Evolutionary conservation across 2,888 invertebrate species (phyloP).

Genomic region (Coronaproctus castanopsis): DNA sequence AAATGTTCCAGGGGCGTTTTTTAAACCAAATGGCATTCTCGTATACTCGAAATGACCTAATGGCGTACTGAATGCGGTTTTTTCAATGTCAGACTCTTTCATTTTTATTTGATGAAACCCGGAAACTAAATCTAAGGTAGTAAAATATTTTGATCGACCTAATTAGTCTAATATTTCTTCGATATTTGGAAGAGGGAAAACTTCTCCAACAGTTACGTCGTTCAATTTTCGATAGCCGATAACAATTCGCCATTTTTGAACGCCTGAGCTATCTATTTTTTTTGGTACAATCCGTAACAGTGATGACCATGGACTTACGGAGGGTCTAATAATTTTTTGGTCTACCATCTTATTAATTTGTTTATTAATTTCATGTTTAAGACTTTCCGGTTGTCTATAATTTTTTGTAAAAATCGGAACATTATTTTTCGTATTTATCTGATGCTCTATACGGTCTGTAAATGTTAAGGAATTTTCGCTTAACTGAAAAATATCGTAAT

Average conservation of each 20-base stretch:
- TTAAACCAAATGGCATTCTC: slow-evolving; percentile 23
- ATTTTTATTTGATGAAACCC: slow-evolving; percentile 21
- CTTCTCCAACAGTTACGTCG: neutral
- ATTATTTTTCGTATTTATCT: too few relatives aligned
- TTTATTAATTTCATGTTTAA: too few relatives aligned
- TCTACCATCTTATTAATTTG: neutral
- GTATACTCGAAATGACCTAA: slow-evolving; percentile 19
- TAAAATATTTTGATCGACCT: slow-evolving; percentile 19
- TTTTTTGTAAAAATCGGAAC: too few relatives aligned
- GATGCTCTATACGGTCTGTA: too few relatives aligned
- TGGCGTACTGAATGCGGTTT: slow-evolving; percentile 10
- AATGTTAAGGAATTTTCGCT: too few relatives aligned
- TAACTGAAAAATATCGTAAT: too few relatives aligned
- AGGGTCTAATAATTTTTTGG: neutral
- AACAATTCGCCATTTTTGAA: slow-evolving; percentile 17
- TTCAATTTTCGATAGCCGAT: slow-evolving; percentile 16
- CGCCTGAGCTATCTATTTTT: neutral
- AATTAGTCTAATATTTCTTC: slow-evolving; percentile 20
- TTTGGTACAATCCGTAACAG: neutral
- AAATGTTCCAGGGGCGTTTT: slow-evolving; percentile 23
- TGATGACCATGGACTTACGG: neutral
- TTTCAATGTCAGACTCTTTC: neutral
- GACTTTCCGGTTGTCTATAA: too few relatives aligned
- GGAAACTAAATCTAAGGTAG: slow-evolving; percentile 21
- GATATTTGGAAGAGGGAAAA: slow-evolving; percentile 18